Base-by-base conservation (phyloP, 2,113 vertebrate genomes). In the Oryzias celebensis region DNA sequence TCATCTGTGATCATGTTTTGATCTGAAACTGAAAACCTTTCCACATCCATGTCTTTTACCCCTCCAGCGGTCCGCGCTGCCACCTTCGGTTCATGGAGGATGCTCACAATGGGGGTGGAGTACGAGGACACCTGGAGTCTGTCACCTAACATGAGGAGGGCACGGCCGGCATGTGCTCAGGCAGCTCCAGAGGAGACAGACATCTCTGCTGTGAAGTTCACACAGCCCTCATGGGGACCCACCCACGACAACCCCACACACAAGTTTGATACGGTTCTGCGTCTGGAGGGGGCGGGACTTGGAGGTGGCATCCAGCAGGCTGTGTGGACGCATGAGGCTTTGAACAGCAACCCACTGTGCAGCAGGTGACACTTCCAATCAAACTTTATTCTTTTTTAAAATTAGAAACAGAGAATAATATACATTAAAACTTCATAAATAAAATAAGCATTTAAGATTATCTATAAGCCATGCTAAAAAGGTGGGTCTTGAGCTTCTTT, bases 31-130 rank as follows among this genome's bases (percentile, higher is more conserved):
- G 2, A 18, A 18, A 48, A 7, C 6, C 7, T 48, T 18, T 8
- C 46, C 18, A 47, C 28, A 18, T 28, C n/a, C 12, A 14, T 17
- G 5, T 1, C 0, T 53, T 43, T 22, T 8, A 5, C 41, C 31
- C 24, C 13, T 5, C 2, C 70, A 93, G 92, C 89, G 7, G 18
- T 91, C 1, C 85, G 91, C 5, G 22, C 85, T 0, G 86, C 85
- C 65, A 91, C 88, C 0, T 64, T 91, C 5, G 58, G 82, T 68
- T 90, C 81, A 14, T 93, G 92, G 92, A 82, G 85, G 85, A 92
- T 82, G 92, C 72, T 92, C 41, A 92, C 92, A 2, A 46, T 89
- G 55, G 92, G 92, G 2, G 58, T 80, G 0, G 90, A 91, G 58
- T 91, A 86, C 65, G 82, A 79, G 31, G 82, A 86, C 43, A 85